These are phyloP conservation scores for Molothrus ater DNA, from an alignment of 2,797 vertebrate genomes.

Conservation along the genomic window DNA sequence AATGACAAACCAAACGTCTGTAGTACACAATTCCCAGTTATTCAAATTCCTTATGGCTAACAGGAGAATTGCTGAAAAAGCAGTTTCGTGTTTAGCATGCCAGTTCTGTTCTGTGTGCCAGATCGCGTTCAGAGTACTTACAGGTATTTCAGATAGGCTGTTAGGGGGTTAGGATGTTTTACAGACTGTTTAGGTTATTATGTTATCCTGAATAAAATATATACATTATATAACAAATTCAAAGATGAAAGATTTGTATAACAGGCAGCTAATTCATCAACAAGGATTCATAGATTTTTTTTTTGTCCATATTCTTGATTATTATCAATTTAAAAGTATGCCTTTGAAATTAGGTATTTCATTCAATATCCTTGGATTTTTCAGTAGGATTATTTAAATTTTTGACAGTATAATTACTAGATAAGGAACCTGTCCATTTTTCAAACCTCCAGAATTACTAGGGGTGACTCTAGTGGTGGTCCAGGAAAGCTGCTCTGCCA, in stretches of 20 bases:
- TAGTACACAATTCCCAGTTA: background rate
- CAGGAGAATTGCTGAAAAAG: conserved; percentile 20
- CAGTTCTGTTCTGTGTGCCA: background rate
- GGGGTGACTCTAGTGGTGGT: background rate
- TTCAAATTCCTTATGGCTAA: conserved; percentile 18
- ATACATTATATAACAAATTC: background rate
- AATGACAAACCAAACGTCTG: background rate
- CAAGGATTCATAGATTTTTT: background rate
- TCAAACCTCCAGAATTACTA: background rate
- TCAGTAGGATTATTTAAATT: background rate
- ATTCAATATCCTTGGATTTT: background rate
- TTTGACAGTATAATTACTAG: background rate
- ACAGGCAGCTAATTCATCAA: background rate
- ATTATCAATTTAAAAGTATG: background rate
- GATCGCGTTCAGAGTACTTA: background rate
- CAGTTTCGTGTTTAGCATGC: conserved; percentile 13
- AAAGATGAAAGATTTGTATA: background rate
- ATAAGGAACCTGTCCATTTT: background rate
- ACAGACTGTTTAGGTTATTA: background rate
- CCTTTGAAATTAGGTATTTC: background rate
- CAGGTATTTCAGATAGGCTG: background rate
- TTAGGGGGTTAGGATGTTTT: background rate
- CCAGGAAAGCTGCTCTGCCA: background rate
- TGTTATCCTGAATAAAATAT: conserved; percentile 23
- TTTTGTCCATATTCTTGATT: background rate